phyloP scores from a whole-genome alignment of 2,113 vertebrate species.

The Leptobrachium ailaonicum region DNA sequence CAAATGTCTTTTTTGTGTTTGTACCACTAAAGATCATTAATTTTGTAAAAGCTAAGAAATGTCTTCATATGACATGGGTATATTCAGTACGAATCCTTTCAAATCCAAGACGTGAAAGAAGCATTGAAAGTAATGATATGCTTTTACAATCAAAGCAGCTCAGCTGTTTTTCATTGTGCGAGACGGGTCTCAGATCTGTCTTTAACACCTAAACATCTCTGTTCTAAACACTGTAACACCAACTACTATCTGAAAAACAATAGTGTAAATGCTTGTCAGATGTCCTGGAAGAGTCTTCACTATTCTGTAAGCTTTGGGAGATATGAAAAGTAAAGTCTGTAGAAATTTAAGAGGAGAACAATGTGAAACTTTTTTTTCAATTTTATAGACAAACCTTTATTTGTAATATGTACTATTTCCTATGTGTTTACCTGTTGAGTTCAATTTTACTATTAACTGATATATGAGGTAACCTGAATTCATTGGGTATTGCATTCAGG shows the following conservation, averaged over 20 bases:
- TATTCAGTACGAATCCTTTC: neutral
- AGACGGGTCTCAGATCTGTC: slow-evolving; percentile 31
- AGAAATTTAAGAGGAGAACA: slow-evolving; percentile 31
- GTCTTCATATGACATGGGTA: too few relatives aligned
- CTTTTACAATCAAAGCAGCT: slow-evolving; percentile 3
- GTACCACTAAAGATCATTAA: too few relatives aligned
- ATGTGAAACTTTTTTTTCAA: slow-evolving; percentile 17
- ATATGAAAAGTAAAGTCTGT: slow-evolving; percentile 10
- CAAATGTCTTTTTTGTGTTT: too few relatives aligned
- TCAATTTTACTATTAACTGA: too few relatives aligned
- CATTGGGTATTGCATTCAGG: too few relatives aligned
- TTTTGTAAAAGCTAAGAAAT: too few relatives aligned
- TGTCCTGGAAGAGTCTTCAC: slow-evolving; percentile 19
- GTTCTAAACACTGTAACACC: slow-evolving; percentile 33
- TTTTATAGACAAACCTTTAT: neutral
- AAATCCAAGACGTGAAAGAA: neutral
- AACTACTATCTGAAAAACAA: slow-evolving; percentile 39
- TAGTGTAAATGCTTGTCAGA: slow-evolving; percentile 39
- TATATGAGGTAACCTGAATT: too few relatives aligned
- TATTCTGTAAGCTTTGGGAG: slow-evolving; percentile 3
- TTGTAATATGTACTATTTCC: too few relatives aligned
- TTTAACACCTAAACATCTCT: slow-evolving; percentile 35
- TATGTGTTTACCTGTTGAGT: too few relatives aligned
- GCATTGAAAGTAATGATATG: neutral
- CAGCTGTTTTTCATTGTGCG: slow-evolving; percentile 29